Conservation (phyloP, 2,113 vertebrate species). For the Isurus oxyrinchus region DNA sequence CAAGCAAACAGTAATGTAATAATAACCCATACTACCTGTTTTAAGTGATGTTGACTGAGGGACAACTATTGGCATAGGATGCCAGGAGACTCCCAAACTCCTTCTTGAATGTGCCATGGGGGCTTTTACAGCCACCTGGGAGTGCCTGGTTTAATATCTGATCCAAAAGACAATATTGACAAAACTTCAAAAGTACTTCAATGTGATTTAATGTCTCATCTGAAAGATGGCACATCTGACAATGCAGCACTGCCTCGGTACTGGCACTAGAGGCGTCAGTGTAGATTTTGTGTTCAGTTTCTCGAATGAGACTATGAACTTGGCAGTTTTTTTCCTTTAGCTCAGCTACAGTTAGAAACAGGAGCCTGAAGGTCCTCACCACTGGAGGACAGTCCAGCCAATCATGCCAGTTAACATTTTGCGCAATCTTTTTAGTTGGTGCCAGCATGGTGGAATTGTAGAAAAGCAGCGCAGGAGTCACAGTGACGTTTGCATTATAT, state of each 20-base stretch:
- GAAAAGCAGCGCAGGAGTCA: too few species aligned
- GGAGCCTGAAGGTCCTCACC: not conserved
- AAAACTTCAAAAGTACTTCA: too few species aligned
- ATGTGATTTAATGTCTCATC: not conserved
- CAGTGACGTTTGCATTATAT: too few species aligned
- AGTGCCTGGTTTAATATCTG: too few species aligned
- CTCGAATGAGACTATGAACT: not conserved
- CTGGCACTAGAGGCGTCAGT: not conserved
- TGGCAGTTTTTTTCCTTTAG: too few species aligned
- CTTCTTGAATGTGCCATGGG: not conserved
- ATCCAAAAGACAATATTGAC: too few species aligned
- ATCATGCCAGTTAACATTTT: not conserved
- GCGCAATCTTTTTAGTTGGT: not conserved
- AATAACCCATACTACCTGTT: not conserved
- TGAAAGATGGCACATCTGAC: not conserved
- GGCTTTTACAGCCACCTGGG: too few species aligned
- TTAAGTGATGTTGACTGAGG: not conserved
- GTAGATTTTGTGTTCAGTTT: not conserved
- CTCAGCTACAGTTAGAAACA: not conserved
- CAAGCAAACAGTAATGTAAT: too few species aligned
- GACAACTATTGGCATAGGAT: not conserved
- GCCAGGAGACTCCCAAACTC: not conserved
- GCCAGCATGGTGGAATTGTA: not conserved
- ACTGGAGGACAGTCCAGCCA: not conserved
- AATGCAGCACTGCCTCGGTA: too few species aligned